Percentiles rank a stretch among this genome's conserved stretches.
Conservation (phyloP, 2,888 invertebrate genomes). For the Spatulosminthurus flaviceps region DNA sequence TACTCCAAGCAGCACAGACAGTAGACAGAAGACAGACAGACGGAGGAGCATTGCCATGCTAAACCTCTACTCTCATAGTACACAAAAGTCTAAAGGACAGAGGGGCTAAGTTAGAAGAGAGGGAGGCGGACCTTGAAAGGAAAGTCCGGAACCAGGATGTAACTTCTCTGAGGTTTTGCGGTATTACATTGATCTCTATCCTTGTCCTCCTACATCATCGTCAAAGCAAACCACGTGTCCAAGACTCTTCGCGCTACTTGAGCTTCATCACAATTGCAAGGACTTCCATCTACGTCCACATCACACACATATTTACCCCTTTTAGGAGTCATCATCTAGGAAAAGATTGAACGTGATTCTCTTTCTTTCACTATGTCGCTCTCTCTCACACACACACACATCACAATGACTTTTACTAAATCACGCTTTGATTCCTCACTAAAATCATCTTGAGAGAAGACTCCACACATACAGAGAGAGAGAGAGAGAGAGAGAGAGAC, state of each 20-base stretch:
- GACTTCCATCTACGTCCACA: background rate
- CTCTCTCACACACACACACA: background rate
- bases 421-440: constrained; percentile 28
- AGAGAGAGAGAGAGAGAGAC: no score
- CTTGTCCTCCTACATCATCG: constrained; percentile 18
- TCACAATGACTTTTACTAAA: constrained; percentile 38
- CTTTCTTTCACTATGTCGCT: background rate
- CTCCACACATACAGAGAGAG: constrained; percentile 8
- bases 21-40: no score
- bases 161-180: constrained; percentile 3
- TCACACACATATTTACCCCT: background rate
- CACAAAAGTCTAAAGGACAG: no score
- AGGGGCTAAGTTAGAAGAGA: no score
- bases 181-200: constrained; percentile 3
- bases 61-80: no score
- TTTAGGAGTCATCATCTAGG: background rate
- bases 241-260: background rate
- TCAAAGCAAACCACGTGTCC: constrained; percentile 3
- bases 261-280: background rate
- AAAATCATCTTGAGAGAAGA: constrained; percentile 9
- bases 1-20: no score
- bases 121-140: constrained; percentile 13
- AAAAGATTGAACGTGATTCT: background rate
- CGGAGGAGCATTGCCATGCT: no score
- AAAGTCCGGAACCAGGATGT: constrained; percentile 23